Evolutionary conservation across 2,797 vertebrate species (phyloP).

Genomic region (Loriculus beryllinus): DNA sequence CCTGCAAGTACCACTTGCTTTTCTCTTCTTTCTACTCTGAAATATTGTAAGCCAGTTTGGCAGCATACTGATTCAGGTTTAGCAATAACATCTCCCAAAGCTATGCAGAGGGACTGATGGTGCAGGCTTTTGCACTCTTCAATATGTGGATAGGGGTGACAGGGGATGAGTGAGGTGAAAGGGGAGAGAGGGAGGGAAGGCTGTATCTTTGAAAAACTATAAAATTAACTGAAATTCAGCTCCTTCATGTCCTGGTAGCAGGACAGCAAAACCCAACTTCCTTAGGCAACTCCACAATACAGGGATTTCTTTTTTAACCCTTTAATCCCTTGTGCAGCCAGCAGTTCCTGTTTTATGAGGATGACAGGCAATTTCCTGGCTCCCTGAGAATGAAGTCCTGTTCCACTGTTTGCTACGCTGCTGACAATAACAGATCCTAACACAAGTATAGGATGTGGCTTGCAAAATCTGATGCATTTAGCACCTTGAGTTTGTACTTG

Average conservation of each 20-base stretch:
- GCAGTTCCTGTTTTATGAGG: not conserved
- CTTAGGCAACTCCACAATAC: not conserved
- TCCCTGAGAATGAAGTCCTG: not conserved
- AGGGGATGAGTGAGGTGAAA: not conserved
- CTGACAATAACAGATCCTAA: not conserved
- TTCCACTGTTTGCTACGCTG: not conserved
- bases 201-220: not conserved
- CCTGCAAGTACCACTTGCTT: not conserved
- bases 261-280: not conserved
- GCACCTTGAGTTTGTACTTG: not conserved
- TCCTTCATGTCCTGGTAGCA: not conserved
- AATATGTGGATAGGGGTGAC: not conserved
- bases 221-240: not conserved
- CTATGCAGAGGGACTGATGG: not conserved
- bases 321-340: not conserved
- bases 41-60: not conserved
- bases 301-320: slow-evolving; percentile 7
- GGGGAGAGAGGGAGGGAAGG: not conserved
- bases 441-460: fast-evolving
- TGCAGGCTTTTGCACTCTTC: not conserved
- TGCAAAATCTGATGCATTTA: not conserved
- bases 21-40: not conserved
- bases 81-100: slow-evolving; percentile 21
- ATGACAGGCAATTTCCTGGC: not conserved
- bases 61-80: not conserved